Evolutionary conservation across 2,888 invertebrate species (phyloP).

Genomic region (Xanthia icteritia): DNA sequence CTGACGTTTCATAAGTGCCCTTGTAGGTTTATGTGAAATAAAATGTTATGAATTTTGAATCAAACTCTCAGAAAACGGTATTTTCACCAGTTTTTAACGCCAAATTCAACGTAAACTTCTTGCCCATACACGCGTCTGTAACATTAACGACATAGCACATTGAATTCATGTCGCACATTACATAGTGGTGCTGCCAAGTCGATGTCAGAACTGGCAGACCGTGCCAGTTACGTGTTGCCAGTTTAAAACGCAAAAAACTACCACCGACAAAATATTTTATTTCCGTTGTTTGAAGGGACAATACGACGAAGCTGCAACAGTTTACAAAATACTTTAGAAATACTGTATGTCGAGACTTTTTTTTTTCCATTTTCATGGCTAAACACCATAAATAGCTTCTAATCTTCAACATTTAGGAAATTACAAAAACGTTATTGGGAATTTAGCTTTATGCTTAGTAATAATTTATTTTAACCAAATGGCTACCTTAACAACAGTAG

Average conservation of each 20-base stretch:
- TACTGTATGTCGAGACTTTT: not conserved
- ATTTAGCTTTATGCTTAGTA: not conserved
- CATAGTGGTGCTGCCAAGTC: conserved; percentile 51
- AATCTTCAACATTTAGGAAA: not conserved
- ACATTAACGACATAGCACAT: conserved; percentile 32
- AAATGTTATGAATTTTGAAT: no score
- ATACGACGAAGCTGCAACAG: not conserved
- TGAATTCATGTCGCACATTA: conserved; percentile 41
- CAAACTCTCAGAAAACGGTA: no score
- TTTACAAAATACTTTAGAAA: not conserved
- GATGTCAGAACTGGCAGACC: conserved; percentile 49
- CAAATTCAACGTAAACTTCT: not conserved
- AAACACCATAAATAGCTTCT: not conserved
- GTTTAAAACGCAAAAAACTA: conserved; percentile 39
- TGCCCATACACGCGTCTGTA: not conserved
- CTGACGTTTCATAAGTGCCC: no score
- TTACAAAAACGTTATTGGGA: not conserved
- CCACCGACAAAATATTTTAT: conserved; percentile 3
- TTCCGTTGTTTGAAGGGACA: conserved; percentile 9
- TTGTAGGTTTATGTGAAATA: no score
- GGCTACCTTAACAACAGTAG: conserved; percentile 12
- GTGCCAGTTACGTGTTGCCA: conserved; percentile 37
- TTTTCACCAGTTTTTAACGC: not conserved
- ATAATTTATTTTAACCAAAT: conserved; percentile 17
- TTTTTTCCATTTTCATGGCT: not conserved